Evolutionary conservation across 2,113 vertebrate species (phyloP).

Genomic region (Pithys albifrons): DNA sequence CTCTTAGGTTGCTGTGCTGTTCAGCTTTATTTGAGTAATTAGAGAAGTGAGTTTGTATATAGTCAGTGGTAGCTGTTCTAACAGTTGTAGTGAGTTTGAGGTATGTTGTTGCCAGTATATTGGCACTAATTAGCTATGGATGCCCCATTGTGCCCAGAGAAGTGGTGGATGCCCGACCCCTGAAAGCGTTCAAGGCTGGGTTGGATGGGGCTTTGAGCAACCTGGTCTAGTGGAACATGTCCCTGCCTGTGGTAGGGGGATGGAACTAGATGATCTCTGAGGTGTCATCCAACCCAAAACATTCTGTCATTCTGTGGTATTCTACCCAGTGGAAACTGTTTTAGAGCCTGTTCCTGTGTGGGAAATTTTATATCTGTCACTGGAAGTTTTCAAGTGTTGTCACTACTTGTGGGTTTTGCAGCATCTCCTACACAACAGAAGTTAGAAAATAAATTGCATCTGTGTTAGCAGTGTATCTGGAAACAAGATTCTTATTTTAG

Average conservation of each 20-base stretch:
- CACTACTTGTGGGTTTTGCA: not conserved
- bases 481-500: not conserved
- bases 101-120: not conserved
- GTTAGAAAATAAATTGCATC: not conserved
- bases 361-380: not conserved
- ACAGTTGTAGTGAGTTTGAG: fast-evolving
- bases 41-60: not conserved
- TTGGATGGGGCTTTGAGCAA: not conserved
- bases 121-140: not conserved
- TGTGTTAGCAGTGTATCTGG: not conserved
- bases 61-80: not conserved
- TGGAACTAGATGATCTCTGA: not conserved
- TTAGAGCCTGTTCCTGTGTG: not conserved
- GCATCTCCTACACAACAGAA: not conserved
- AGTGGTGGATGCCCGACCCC: fast-evolving
- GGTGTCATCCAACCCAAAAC: not conserved
- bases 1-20: not conserved
- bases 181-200: not conserved
- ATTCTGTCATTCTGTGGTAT: not conserved
- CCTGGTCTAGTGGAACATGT: not conserved
- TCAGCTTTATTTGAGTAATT: not conserved
- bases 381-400: not conserved
- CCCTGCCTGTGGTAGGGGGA: fast-evolving
- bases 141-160: not conserved
- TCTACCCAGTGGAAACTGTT: not conserved